Evolutionary conservation across 2,797 vertebrate species (phyloP).

Genomic region (Eulemur coronatus): DNA sequence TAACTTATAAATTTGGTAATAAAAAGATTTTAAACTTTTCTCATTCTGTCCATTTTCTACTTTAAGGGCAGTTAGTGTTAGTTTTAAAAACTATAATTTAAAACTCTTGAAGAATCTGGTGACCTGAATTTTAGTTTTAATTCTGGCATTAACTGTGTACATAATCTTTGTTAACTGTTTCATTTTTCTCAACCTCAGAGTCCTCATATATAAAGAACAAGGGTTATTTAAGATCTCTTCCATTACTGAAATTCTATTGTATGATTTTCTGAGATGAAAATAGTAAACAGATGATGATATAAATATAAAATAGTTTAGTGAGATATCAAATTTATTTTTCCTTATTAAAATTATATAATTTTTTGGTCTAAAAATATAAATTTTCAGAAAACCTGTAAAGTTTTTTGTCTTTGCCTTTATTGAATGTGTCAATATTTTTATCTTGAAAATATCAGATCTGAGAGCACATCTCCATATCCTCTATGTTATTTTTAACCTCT

Average conservation of each 20-base stretch:
- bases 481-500: neutral
- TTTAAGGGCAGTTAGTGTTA: neutral
- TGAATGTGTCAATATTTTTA: neutral
- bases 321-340: neutral
- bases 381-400: neutral
- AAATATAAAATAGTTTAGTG: neutral
- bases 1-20: neutral
- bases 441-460: neutral
- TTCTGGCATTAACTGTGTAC: neutral
- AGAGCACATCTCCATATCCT: neutral
- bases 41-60: neutral
- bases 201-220: neutral
- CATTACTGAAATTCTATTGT: neutral
- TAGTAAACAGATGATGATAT: neutral
- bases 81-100: neutral
- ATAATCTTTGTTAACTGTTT: neutral
- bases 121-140: neutral
- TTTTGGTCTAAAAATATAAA: neutral
- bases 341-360: neutral
- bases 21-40: neutral
- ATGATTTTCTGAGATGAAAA: conserved; percentile 33
- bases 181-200: conserved; percentile 23
- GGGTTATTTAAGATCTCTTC: neutral
- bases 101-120: neutral
- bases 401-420: neutral